A percentile compares a stretch with the other conserved stretches of the same genome.
Evolutionary conservation across 2,797 vertebrate genomes (phyloP).

Genomic region (Aplochiton taeniatus): DNA sequence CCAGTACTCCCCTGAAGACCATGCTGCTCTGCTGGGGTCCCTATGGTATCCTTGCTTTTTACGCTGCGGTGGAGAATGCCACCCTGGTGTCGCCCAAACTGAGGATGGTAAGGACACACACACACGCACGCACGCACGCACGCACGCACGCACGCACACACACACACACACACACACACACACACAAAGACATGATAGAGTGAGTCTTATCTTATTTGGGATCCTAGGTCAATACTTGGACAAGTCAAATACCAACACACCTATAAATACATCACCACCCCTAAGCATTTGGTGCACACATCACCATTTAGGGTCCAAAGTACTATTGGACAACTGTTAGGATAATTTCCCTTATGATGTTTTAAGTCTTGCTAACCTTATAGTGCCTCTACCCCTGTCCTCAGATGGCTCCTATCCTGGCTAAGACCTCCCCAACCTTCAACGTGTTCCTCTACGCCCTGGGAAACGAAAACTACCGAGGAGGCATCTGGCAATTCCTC

Average conservation of each 20-base stretch:
- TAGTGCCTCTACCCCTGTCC: conserved; percentile 14
- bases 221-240: too few relatives aligned
- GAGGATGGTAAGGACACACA: conserved; percentile 83
- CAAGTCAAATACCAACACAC: too few relatives aligned
- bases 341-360: not conserved
- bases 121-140: too few relatives aligned
- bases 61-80: conserved; percentile 83
- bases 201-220: too few relatives aligned
- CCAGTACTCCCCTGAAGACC: conserved; percentile 82
- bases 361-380: not conserved
- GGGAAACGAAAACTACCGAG: conserved; percentile 88
- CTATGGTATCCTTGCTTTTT: conserved; percentile 87
- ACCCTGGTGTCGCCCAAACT: conserved; percentile 87
- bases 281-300: too few relatives aligned
- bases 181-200: not conserved
- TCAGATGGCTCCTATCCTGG: conserved; percentile 91
- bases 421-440: conserved; percentile 86
- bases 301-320: not conserved
- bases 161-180: not conserved
- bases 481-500: conserved; percentile 89
- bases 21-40: conserved; percentile 92
- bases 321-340: not conserved
- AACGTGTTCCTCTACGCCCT: conserved; percentile 89
- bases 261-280: too few relatives aligned
- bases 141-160: too few relatives aligned